These are phyloP conservation scores for Hemiprocne comata DNA, from an alignment of 2,113 vertebrate genomes.

Conservation along the genomic window DNA sequence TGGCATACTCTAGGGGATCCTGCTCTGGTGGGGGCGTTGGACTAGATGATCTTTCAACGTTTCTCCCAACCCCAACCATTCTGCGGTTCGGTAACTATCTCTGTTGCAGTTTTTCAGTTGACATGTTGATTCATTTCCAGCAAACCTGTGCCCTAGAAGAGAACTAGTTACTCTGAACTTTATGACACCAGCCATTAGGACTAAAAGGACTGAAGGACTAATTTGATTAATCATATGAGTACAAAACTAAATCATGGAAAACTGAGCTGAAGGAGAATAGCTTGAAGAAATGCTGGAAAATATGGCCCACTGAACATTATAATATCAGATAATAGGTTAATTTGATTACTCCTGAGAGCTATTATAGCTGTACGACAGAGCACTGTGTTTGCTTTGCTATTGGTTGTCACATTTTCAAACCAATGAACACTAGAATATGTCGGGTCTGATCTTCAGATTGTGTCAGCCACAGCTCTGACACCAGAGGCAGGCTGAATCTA, in stretches of 20 bases:
- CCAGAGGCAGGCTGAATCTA: background rate
- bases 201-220: background rate
- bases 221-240: background rate
- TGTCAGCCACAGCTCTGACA: background rate
- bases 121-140: background rate
- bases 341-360: background rate
- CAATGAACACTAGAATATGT: background rate
- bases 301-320: background rate
- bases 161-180: background rate
- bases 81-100: background rate
- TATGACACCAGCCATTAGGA: background rate
- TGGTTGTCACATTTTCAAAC: background rate
- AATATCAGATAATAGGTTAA: background rate
- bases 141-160: background rate
- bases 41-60: too few relatives aligned
- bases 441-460: background rate
- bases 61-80: too few relatives aligned
- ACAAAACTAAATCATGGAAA: background rate
- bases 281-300: background rate
- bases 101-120: background rate
- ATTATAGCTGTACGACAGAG: background rate
- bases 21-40: too few relatives aligned
- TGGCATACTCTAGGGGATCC: too few relatives aligned
- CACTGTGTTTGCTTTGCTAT: background rate
- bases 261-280: background rate